A percentile compares a stretch with the other conserved stretches of the same genome.
Conservation (phyloP, 1,140 invertebrate species). For the Microplitis demolitor region DNA sequence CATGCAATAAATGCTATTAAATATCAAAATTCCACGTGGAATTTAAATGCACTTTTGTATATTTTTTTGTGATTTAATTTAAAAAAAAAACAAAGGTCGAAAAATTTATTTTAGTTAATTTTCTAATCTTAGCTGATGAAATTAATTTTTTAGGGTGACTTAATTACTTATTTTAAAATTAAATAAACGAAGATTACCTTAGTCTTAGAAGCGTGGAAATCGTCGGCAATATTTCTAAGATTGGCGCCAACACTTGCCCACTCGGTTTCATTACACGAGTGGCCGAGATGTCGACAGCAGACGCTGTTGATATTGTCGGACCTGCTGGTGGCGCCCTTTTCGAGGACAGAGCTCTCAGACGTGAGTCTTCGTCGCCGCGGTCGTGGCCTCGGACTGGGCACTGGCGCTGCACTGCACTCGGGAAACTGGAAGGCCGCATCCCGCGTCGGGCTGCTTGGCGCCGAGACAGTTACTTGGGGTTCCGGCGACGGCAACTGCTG, state of each 20-base stretch:
- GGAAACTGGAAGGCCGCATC: conserved; percentile 60
- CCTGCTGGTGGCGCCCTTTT: conserved; percentile 33
- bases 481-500: conserved; percentile 51
- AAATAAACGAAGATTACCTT: conserved; percentile 43
- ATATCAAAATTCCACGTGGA: too few relatives aligned
- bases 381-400: conserved; percentile 56
- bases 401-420: conserved; percentile 49
- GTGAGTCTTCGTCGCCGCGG: conserved; percentile 55
- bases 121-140: too few relatives aligned
- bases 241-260: conserved; percentile 57
- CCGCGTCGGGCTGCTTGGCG: conserved; percentile 57
- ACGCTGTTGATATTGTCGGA: conserved; percentile 34
- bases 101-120: too few relatives aligned
- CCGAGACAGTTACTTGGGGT: conserved; percentile 57
- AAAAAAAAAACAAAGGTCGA: too few relatives aligned
- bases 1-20: too few relatives aligned
- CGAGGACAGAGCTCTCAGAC: conserved; percentile 48
- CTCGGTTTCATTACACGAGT: conserved; percentile 46
- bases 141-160: too few relatives aligned
- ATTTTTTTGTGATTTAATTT: too few relatives aligned
- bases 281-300: conserved; percentile 39
- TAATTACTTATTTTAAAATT: too few relatives aligned
- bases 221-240: conserved; percentile 58
- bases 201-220: conserved; percentile 57
- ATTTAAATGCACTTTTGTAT: too few relatives aligned